These are phyloP conservation scores for Glyptemys insculpta DNA, from an alignment of 2,797 vertebrate genomes.

Conservation along the genomic window DNA sequence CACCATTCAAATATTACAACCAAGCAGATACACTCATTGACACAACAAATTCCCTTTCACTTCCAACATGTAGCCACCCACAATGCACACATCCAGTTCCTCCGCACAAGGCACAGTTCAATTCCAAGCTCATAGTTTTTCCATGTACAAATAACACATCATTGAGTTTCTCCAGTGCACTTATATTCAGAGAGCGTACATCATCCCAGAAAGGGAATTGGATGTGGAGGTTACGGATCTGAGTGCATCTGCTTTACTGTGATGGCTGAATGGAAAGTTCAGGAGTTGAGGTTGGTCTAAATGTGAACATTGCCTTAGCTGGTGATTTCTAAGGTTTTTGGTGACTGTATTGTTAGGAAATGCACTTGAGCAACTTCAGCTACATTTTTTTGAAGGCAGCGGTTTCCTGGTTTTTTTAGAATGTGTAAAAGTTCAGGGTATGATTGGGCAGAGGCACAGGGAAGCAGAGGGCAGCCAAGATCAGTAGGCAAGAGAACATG, in stretches of 20 bases:
- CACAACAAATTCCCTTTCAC: background rate
- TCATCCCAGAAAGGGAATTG: background rate
- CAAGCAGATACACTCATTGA: background rate
- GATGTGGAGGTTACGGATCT: background rate
- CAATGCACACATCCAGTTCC: background rate
- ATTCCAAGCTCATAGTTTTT: background rate
- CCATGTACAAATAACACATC: background rate
- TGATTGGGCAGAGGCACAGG: background rate
- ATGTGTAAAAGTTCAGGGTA: background rate
- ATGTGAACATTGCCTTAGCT: background rate
- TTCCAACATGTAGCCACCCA: background rate
- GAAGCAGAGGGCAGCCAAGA: background rate
- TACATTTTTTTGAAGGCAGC: background rate
- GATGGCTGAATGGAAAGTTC: background rate
- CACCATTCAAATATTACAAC: background rate
- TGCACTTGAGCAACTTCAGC: background rate
- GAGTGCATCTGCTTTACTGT: background rate
- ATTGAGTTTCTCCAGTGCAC: background rate
- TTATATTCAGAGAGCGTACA: background rate
- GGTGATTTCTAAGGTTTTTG: background rate
- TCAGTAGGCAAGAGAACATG: background rate
- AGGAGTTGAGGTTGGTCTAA: background rate
- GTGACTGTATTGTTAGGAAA: too few species aligned
- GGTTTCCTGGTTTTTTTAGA: background rate
- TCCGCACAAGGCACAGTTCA: background rate